A percentile compares a stretch with the other conserved stretches of the same genome.
Evolutionary conservation across 2,797 vertebrate species (phyloP).

Genomic region (Intellagama lesueurii): DNA sequence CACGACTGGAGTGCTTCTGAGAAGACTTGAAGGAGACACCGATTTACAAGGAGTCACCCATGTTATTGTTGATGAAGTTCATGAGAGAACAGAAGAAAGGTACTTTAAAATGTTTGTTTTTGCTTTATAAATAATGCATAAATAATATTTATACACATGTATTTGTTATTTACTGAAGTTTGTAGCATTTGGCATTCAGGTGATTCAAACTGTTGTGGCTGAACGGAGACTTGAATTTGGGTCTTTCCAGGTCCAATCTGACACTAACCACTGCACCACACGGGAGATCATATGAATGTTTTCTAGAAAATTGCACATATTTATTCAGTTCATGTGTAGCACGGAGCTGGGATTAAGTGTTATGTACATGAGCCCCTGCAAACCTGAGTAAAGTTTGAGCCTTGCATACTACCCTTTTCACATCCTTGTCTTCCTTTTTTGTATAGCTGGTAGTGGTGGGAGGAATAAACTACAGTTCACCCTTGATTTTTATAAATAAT

Average conservation of each 20-base stretch:
- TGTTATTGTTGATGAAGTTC: constrained; percentile 96
- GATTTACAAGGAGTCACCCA: constrained; percentile 89
- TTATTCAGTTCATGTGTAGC: too few species aligned
- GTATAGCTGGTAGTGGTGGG: neutral
- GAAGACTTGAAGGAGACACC: constrained; percentile 90
- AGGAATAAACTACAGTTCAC: neutral
- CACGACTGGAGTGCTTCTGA: constrained; percentile 93
- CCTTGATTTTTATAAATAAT: neutral
- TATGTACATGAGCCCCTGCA: neutral
- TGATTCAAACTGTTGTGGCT: neutral
- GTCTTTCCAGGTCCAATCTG: neutral
- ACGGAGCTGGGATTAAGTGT: neutral
- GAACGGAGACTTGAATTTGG: neutral
- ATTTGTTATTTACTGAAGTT: neutral
- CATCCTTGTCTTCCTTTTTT: neutral
- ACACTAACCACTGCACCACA: neutral
- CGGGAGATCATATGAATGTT: neutral
- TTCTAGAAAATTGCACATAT: neutral
- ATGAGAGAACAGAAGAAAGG: constrained; percentile 98
- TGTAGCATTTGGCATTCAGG: too few species aligned
- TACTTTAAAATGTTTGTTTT: constrained; percentile 68
- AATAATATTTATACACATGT: neutral
- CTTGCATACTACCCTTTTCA: neutral
- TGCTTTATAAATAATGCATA: neutral
- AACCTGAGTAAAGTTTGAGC: neutral